Percentiles rank a stretch among this genome's conserved stretches.
Evolutionary conservation across 2,113 vertebrate genomes (phyloP).

Genomic region (Microtus montanus): DNA sequence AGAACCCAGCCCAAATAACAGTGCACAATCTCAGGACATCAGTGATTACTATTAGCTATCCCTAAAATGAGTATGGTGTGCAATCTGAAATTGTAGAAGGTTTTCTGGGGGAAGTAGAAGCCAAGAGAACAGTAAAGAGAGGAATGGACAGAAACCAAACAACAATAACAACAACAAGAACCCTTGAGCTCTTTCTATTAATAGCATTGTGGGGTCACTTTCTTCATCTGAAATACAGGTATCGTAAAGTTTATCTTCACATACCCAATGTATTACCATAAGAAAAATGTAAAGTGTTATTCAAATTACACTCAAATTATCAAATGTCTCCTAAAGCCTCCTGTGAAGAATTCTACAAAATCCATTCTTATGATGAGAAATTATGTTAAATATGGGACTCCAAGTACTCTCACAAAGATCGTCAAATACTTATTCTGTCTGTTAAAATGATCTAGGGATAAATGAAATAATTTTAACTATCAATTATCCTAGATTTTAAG

Average conservation of each 20-base stretch:
- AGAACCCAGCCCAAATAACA: background rate
- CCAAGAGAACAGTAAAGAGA: background rate
- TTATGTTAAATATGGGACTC: background rate
- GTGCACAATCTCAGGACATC: background rate
- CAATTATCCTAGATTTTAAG: constrained; percentile 1
- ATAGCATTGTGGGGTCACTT: background rate
- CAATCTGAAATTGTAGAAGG: background rate
- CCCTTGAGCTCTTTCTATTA: background rate
- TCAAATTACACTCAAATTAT: background rate
- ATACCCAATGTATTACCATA: background rate
- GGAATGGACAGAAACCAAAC: background rate
- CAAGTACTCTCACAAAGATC: constrained; percentile 29
- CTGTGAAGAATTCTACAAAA: background rate
- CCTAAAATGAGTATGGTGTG: background rate
- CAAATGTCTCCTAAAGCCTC: background rate
- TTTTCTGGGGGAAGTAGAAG: background rate
- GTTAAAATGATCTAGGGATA: background rate
- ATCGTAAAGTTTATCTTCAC: background rate
- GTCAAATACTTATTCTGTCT: background rate
- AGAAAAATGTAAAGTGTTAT: background rate
- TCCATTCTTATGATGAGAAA: background rate
- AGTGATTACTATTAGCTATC: background rate
- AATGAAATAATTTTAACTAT: background rate
- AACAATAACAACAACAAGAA: background rate
- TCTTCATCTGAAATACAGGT: background rate